phyloP scores from a whole-genome alignment of 2,888 invertebrate species.

The Drosophila prostipennis region DNA sequence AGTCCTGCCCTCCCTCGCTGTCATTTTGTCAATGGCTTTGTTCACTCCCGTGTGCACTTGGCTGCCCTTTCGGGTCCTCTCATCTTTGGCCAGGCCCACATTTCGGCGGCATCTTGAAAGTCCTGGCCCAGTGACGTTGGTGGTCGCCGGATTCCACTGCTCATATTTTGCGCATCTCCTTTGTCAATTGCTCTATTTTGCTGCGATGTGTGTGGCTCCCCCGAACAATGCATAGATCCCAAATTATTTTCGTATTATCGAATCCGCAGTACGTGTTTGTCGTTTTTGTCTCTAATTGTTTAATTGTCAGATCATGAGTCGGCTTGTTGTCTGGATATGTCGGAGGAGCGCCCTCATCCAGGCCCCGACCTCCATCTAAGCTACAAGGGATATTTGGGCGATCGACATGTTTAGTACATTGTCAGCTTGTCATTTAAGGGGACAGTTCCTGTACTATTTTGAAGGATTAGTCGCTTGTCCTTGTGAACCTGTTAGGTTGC shows the following conservation, averaged over 20 bases:
- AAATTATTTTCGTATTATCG: constrained; percentile 83
- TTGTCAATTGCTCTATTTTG: constrained; percentile 79
- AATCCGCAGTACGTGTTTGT: constrained; percentile 65
- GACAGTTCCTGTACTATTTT: constrained; percentile 52
- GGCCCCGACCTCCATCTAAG: neutral
- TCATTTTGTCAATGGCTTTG: constrained; percentile 73
- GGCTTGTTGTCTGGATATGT: constrained; percentile 42
- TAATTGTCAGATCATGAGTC: constrained; percentile 75
- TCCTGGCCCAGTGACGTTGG: constrained; percentile 53
- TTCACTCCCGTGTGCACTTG: constrained; percentile 56
- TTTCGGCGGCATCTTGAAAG: constrained; percentile 65
- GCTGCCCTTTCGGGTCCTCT: constrained; percentile 58
- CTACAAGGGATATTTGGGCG: constrained; percentile 12
- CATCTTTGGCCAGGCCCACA: constrained; percentile 65
- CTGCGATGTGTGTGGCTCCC: constrained; percentile 51
- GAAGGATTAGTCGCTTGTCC: constrained; percentile 57
- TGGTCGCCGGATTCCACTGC: constrained; percentile 51
- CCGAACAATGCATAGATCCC: constrained; percentile 49
- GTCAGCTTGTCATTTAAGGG: constrained; percentile 62
- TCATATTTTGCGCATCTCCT: constrained; percentile 69
- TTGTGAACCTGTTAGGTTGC: constrained; percentile 54
- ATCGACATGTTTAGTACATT: constrained; percentile 54
- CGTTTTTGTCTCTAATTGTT: constrained; percentile 80
- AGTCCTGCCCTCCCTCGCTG: constrained; percentile 15
- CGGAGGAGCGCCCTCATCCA: constrained; percentile 36